phyloP scores from a whole-genome alignment of 2,113 vertebrate genomes.

The Sitta europaea region DNA sequence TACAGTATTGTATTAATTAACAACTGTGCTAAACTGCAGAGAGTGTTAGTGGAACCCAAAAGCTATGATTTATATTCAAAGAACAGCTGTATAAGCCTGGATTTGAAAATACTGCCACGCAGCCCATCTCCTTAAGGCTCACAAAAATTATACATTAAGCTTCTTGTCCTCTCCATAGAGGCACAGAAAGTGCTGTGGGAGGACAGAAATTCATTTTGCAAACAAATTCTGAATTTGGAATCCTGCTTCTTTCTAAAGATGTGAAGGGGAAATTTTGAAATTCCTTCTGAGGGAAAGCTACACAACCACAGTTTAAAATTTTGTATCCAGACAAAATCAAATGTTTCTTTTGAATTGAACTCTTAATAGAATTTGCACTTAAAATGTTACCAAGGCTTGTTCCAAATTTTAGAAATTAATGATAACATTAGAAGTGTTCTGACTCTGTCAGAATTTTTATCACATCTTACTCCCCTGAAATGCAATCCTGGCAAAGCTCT shows the following conservation, averaged over 20 bases:
- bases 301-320: not conserved
- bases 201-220: not conserved
- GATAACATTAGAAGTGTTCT: not conserved
- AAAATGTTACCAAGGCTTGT: not conserved
- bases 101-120: not conserved
- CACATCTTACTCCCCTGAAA: not conserved
- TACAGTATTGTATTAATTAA: slow-evolving; percentile 62
- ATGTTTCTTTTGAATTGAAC: not conserved
- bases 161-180: not conserved
- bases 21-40: slow-evolving; percentile 33
- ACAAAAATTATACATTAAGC: not conserved
- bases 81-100: slow-evolving; percentile 8
- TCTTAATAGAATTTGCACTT: not conserved
- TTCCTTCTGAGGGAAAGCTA: not conserved
- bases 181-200: not conserved
- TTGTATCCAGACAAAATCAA: not conserved
- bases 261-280: not conserved
- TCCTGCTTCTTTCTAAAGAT: not conserved
- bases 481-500: not conserved
- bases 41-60: slow-evolving; percentile 18
- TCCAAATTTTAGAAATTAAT: not conserved
- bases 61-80: slow-evolving; percentile 15
- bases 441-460: not conserved
- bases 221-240: not conserved
- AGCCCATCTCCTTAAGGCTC: not conserved